Evolutionary conservation across 2,888 invertebrate genomes (phyloP).

Genomic region (Xanthorhoe spadicearia): DNA sequence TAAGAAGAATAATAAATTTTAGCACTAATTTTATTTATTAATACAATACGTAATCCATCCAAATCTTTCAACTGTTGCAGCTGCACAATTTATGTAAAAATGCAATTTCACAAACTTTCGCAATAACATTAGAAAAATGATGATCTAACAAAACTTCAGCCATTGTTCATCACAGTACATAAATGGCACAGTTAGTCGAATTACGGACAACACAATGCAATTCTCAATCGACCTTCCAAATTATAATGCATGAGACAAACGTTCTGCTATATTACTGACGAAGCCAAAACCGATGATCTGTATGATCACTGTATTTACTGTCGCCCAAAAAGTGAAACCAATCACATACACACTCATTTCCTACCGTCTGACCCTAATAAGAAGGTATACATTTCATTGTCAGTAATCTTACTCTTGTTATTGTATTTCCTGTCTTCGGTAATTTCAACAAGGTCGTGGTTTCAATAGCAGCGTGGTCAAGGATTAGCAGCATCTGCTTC

Average conservation of each 20-base stretch:
- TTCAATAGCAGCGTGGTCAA: conserved; percentile 50
- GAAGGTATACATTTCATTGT: conserved; percentile 26
- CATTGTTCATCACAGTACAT: background rate
- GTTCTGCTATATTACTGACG: conserved; percentile 13
- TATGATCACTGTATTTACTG: conserved; percentile 21
- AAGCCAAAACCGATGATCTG: conserved; percentile 28
- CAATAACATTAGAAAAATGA: background rate
- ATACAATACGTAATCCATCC: background rate
- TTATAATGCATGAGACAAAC: conserved; percentile 33
- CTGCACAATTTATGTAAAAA: background rate
- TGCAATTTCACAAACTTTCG: background rate
- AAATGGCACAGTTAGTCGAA: background rate
- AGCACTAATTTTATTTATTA: too few relatives aligned
- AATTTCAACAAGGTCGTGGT: conserved; percentile 23
- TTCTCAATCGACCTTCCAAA: conserved; percentile 18
- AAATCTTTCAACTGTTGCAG: background rate
- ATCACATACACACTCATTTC: conserved; percentile 22
- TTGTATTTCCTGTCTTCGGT: conserved; percentile 22
- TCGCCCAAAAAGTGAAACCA: conserved; percentile 31
- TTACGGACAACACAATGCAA: conserved; percentile 6
- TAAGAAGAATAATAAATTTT: too few relatives aligned
- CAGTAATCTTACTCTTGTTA: conserved; percentile 1
- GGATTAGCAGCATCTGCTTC: conserved; percentile 48
- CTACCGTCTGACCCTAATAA: conserved; percentile 26
- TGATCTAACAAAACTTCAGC: background rate